Base-by-base conservation (phyloP, 2,888 invertebrate species). In the Ophion ellenae region DNA sequence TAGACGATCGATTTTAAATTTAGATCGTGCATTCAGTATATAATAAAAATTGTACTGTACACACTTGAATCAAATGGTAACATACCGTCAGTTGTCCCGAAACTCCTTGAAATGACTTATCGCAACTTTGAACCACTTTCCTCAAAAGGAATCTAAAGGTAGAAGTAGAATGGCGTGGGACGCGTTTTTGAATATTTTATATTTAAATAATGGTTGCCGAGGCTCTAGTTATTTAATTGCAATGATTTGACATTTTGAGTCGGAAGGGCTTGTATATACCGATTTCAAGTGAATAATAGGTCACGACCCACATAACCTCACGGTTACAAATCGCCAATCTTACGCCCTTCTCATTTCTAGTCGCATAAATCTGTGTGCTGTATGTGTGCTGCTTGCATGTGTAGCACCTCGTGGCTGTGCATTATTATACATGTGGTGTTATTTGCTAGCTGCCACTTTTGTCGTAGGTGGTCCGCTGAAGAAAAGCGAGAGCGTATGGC, bases 391-490 rank as follows among this genome's bases (percentile, higher is more conserved):
- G n/a, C 1, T 24, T 57, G 64, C 64, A 17, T 2, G 63, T 32
- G 11, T 24, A 71, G 63, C 71, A 64, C 53, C 64, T 73, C 17
- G 36, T 73, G 47, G 53, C 40, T 57, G 24, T 17, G 32, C 57
- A 57, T 47, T 61, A 45, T 66, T 79, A 57, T 78, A 83, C 88
- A 88, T 88, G 90, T 87, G 89, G 90, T 90, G 91, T 93, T 92
- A 93, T 92, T 93, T 91, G 91, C 90, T 89, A 86, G 91, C 90
- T 90, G 92, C 91, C 91, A 92, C 92, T 92, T 92, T 92, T 93
- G 93, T 93, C 93, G 93, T 93, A 92, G 93, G 92, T 93, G 93
- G 93, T 93, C 92, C 87, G 76, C 24, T 69, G 36, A 87, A 86
- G 86, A 87, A 89, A 89, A 91, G 88, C 89, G 88, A 75, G 80